Conservation (phyloP, 2,888 invertebrate genomes). For the Ganaspis brasiliensis region DNA sequence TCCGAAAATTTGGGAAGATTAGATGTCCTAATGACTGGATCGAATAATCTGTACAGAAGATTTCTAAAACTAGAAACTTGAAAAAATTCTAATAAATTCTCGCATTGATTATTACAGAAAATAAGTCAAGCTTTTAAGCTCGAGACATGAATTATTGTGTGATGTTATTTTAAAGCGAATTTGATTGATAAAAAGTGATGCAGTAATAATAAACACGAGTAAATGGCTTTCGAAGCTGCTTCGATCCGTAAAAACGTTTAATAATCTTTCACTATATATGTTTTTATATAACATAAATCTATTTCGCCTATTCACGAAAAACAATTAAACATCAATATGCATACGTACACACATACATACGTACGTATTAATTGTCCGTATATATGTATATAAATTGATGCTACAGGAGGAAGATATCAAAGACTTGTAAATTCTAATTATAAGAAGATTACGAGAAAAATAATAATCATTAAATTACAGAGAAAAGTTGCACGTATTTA, state of each 20-base stretch:
- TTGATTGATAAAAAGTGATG: constrained; percentile 15
- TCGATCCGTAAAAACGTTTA: constrained; percentile 25
- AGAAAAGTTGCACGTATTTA: constrained; percentile 69
- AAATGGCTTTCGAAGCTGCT: constrained; percentile 28
- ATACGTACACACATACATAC: constrained; percentile 4
- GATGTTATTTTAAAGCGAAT: constrained; percentile 14
- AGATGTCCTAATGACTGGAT: not conserved
- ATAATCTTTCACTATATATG: constrained; percentile 25
- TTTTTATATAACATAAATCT: constrained; percentile 33
- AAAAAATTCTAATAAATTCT: constrained; percentile 16
- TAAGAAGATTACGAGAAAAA: constrained; percentile 42
- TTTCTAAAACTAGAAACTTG: constrained; percentile 6
- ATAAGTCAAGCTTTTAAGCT: not conserved
- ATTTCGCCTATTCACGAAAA: constrained; percentile 37
- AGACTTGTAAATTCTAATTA: constrained; percentile 50
- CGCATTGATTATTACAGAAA: constrained; percentile 3
- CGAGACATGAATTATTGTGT: not conserved
- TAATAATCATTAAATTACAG: constrained; percentile 60
- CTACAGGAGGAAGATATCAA: constrained; percentile 65
- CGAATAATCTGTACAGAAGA: constrained; percentile 4
- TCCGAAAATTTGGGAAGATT: constrained; percentile 13
- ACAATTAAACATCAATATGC: constrained; percentile 37
- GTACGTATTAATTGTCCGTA: constrained; percentile 14
- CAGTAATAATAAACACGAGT: constrained; percentile 18
- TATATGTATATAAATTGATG: constrained; percentile 34